Evolutionary conservation across 2,888 invertebrate genomes (phyloP).

Genomic region (Acleris sparsana): DNA sequence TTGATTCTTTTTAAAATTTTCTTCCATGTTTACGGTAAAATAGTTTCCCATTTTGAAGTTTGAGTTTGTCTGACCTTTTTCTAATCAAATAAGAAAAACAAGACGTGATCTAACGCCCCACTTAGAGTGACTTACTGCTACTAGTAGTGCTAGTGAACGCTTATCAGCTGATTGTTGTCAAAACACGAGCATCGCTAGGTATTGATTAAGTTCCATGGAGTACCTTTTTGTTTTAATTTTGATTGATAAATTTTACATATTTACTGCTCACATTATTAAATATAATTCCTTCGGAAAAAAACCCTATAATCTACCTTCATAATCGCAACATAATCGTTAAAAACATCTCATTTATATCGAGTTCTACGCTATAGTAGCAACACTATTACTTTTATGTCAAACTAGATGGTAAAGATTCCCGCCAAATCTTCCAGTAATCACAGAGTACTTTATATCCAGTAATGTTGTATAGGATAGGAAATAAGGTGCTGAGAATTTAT

Average conservation of each 20-base stretch:
- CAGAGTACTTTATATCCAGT: too few relatives aligned
- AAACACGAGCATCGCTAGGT: slow-evolving; percentile 12
- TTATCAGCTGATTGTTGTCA: slow-evolving; percentile 39
- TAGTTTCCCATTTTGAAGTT: slow-evolving; percentile 82
- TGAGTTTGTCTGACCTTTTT: slow-evolving; percentile 1
- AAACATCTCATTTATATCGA: neutral
- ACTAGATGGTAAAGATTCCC: slow-evolving; percentile 42
- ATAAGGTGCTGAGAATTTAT: too few relatives aligned
- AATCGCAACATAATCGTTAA: slow-evolving; percentile 2
- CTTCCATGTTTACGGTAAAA: slow-evolving; percentile 85
- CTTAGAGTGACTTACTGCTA: neutral
- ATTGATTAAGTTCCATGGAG: slow-evolving; percentile 24
- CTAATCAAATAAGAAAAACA: slow-evolving; percentile 35
- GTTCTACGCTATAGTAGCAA: slow-evolving; percentile 7
- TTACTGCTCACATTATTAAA: neutral
- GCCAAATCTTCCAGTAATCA: slow-evolving; percentile 41
- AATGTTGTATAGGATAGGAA: neutral
- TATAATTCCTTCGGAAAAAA: too few relatives aligned
- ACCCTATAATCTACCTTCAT: neutral
- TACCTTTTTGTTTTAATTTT: neutral
- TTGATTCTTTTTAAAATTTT: slow-evolving; percentile 87
- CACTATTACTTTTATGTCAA: slow-evolving; percentile 17
- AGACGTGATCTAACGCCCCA: slow-evolving; percentile 39
- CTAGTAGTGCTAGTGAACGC: slow-evolving; percentile 23
- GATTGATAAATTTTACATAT: neutral